Evolutionary conservation across 2,797 vertebrate species (phyloP).

Genomic region (Rhynchotus rufescens): DNA sequence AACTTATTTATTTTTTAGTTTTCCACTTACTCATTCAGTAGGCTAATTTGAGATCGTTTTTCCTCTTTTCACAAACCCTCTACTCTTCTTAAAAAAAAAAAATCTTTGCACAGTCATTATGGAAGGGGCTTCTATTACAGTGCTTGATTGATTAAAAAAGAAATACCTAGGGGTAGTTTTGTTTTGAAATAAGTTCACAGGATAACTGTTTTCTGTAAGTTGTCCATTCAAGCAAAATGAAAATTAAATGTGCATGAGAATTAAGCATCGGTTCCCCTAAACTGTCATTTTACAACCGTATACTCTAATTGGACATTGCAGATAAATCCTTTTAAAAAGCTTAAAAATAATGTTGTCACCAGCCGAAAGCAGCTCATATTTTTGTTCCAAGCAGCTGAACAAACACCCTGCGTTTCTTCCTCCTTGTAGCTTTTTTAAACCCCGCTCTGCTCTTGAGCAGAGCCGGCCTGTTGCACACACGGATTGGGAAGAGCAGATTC

Average conservation of each 20-base stretch:
- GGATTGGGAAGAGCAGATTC: background rate
- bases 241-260: conserved; percentile 33
- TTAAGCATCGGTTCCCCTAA: background rate
- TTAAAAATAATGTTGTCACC: background rate
- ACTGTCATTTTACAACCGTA: background rate
- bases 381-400: conserved; percentile 24
- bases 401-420: background rate
- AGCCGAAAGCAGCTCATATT: background rate
- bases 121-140: background rate
- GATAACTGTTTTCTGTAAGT: background rate
- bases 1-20: background rate
- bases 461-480: background rate
- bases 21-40: background rate
- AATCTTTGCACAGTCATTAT: background rate
- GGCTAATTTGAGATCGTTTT: background rate
- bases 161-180: background rate
- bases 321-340: conserved; percentile 57
- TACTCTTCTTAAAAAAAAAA: background rate
- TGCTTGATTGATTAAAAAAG: background rate
- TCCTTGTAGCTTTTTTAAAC: background rate
- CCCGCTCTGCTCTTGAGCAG: background rate
- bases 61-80: background rate
- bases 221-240: background rate
- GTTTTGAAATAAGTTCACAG: conserved; percentile 18
- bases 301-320: conserved; percentile 34